Conservation (phyloP, 2,888 invertebrate species). For the Nomada fucata region DNA sequence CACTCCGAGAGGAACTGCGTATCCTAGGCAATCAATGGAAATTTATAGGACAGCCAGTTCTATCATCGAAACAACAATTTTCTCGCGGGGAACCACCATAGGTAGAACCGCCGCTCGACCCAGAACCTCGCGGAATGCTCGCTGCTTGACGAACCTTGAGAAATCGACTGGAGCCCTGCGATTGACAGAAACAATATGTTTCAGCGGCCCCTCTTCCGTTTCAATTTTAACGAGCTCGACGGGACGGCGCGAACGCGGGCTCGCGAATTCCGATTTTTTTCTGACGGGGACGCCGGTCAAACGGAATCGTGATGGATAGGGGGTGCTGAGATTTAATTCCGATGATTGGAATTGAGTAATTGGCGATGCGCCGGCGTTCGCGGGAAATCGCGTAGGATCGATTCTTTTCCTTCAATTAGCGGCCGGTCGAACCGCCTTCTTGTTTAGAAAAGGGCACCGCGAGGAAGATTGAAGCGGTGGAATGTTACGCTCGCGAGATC, state of each 20-base stretch:
- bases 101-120: slow-evolving; percentile 13
- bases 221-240: slow-evolving; percentile 58
- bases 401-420: slow-evolving; percentile 37
- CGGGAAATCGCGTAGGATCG: neutral
- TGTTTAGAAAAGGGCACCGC: slow-evolving; percentile 6
- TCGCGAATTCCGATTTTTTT: slow-evolving; percentile 56
- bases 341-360: slow-evolving; percentile 59
- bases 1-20: neutral
- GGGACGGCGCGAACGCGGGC: slow-evolving; percentile 48
- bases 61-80: neutral
- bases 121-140: slow-evolving; percentile 23
- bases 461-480: slow-evolving; percentile 25
- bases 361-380: slow-evolving; percentile 19
- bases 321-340: slow-evolving; percentile 53
- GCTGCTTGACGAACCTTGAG: slow-evolving; percentile 65
- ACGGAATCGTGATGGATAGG: slow-evolving; percentile 45
- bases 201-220: slow-evolving; percentile 53
- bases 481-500: slow-evolving; percentile 25
- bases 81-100: neutral
- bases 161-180: slow-evolving; percentile 58
- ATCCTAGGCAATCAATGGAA: too few relatives aligned
- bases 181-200: slow-evolving; percentile 61
- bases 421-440: slow-evolving; percentile 9
- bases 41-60: neutral
- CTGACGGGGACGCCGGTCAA: neutral